Percentiles rank a stretch among this genome's conserved stretches.
These are phyloP conservation scores for Hypsopygia costalis DNA, from an alignment of 2,888 invertebrate genomes.

Conservation along the genomic window DNA sequence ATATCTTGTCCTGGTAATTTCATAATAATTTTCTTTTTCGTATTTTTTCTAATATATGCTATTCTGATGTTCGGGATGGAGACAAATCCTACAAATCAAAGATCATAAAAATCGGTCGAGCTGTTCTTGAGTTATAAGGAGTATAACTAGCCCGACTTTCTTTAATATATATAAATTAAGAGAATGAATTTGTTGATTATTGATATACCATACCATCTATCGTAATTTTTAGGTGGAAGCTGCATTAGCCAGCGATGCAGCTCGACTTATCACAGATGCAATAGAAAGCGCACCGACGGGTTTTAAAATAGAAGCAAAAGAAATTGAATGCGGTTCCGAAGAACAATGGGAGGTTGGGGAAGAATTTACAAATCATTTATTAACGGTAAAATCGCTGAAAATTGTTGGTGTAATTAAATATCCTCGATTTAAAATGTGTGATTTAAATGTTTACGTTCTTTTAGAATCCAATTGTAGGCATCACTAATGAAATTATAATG, in stretches of 20 bases:
- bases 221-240: constrained; percentile 45
- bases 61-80: too few species aligned
- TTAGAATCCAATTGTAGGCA: constrained; percentile 78
- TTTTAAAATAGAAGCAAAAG: constrained; percentile 50
- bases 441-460: constrained; percentile 21
- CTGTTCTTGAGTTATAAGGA: too few species aligned
- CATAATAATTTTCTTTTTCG: too few species aligned
- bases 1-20: too few species aligned
- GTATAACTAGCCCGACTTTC: too few species aligned
- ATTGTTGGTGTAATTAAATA: too few species aligned
- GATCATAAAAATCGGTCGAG: too few species aligned
- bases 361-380: constrained; percentile 53
- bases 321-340: constrained; percentile 53
- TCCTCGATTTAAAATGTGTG: neutral
- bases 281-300: constrained; percentile 57
- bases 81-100: too few species aligned
- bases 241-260: constrained; percentile 63
- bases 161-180: too few species aligned
- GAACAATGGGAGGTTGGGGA: constrained; percentile 56
- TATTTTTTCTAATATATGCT: too few species aligned
- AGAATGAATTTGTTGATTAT: too few species aligned
- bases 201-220: too few species aligned
- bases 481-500: constrained; percentile 84
- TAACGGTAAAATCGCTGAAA: constrained; percentile 40
- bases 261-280: constrained; percentile 60